Percentiles rank a stretch among this genome's conserved stretches.
These are phyloP conservation scores for Campylomormyrus tamandua DNA, from an alignment of 2,113 vertebrate species.

Conservation along the genomic window DNA sequence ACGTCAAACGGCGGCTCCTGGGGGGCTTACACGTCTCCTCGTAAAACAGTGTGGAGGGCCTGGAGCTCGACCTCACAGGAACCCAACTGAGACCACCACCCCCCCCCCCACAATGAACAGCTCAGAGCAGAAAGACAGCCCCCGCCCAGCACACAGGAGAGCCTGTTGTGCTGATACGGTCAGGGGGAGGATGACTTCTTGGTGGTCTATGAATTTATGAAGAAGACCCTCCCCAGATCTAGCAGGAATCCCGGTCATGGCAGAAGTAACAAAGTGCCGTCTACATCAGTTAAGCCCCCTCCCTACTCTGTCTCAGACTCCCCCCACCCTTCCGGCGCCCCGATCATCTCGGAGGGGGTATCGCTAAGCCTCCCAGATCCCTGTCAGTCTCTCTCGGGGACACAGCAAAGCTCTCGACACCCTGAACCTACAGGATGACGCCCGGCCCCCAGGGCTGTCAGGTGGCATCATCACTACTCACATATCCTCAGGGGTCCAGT, in stretches of 20 bases:
- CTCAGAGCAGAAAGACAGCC: neutral
- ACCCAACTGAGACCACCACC: neutral
- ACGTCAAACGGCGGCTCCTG: neutral
- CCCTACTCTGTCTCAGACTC: neutral
- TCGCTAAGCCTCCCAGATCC: neutral
- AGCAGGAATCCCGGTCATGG: neutral
- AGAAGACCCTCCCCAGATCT: neutral
- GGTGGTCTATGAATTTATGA: neutral
- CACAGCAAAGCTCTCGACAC: neutral
- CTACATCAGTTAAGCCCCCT: neutral
- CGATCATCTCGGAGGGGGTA: neutral
- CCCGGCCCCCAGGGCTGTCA: neutral
- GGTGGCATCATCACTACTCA: constrained; percentile 55
- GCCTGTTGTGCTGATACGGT: neutral
- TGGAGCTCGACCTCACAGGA: neutral
- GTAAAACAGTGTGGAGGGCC: neutral
- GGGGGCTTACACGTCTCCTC: neutral
- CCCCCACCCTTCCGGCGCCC: neutral
- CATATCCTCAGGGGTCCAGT: constrained; percentile 98
- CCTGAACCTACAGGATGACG: neutral
- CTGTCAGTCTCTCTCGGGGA: neutral
- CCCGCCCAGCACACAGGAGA: neutral
- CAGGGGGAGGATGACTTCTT: neutral
- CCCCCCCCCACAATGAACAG: neutral
- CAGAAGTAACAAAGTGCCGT: neutral